phyloP scores from a whole-genome alignment of 2,888 invertebrate species.

The Dryomyza anilis region DNA sequence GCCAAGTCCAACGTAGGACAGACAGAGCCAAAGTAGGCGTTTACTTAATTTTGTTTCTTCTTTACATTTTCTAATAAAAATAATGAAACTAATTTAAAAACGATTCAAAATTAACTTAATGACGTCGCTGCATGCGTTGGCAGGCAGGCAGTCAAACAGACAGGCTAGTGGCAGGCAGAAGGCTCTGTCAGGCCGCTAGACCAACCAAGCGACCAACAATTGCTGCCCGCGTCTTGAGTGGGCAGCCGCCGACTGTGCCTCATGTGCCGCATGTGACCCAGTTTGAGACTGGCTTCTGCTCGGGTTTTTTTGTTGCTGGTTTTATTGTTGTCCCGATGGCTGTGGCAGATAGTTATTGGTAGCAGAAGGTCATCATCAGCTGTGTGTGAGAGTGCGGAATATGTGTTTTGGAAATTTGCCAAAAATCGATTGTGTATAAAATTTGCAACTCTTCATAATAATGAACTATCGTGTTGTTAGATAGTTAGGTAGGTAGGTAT shows the following conservation, averaged over 20 bases:
- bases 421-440: constrained; percentile 8
- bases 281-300: too few relatives aligned
- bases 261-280: constrained; percentile 11
- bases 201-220: too few relatives aligned
- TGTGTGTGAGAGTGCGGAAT: too few relatives aligned
- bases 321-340: background rate
- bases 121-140: too few relatives aligned
- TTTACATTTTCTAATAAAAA: constrained; percentile 41
- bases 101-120: constrained; percentile 58
- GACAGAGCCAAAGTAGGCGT: too few relatives aligned
- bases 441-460: background rate
- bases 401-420: constrained; percentile 15
- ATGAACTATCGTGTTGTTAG: background rate
- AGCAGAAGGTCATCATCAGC: too few relatives aligned
- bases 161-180: background rate
- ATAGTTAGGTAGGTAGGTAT: background rate
- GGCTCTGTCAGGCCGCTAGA: too few relatives aligned
- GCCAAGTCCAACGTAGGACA: too few relatives aligned
- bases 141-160: background rate
- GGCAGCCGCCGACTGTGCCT: background rate
- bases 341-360: background rate
- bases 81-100: constrained; percentile 58
- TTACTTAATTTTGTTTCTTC: too few relatives aligned
- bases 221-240: too few relatives aligned
- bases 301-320: background rate